These are phyloP conservation scores for Drosophila busckii DNA, from an alignment of 1,140 invertebrate genomes.

Conservation along the genomic window DNA sequence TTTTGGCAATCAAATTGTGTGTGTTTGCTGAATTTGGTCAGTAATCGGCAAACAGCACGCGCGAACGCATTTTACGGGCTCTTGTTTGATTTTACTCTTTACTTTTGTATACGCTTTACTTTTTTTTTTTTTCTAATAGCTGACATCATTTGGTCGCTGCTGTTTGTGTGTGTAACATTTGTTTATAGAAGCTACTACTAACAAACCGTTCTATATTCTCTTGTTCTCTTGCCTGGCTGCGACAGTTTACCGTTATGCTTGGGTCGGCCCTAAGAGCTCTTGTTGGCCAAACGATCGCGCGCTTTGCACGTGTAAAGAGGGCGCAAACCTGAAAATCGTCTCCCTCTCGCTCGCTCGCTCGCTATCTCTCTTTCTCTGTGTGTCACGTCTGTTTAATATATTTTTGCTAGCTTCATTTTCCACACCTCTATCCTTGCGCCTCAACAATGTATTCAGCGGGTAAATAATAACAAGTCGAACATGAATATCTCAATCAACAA, in stretches of 20 bases:
- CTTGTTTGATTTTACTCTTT: constrained; percentile 28
- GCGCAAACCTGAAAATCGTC: constrained; percentile 17
- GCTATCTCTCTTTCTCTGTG: neutral
- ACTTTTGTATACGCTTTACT: too few relatives aligned
- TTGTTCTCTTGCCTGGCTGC: neutral
- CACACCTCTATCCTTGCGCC: constrained; percentile 8
- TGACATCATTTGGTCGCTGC: constrained; percentile 34
- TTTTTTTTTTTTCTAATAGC: constrained; percentile 12
- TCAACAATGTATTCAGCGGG: constrained; percentile 66
- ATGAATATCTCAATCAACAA: constrained; percentile 7
- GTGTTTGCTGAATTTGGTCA: constrained; percentile 41
- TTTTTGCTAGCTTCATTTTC: too few relatives aligned
- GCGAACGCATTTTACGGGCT: constrained; percentile 58
- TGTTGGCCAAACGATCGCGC: constrained; percentile 18
- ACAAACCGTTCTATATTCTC: constrained; percentile 19
- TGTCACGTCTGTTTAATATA: neutral
- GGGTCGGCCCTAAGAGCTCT: constrained; percentile 9
- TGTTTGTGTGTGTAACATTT: constrained; percentile 16
- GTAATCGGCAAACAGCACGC: constrained; percentile 65
- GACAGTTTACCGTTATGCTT: constrained; percentile 29
- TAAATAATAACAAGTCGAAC: constrained; percentile 44
- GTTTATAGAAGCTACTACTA: constrained; percentile 28
- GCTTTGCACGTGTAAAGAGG: constrained; percentile 16
- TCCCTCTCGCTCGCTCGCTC: neutral
- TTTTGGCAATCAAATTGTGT: constrained; percentile 53